These are phyloP conservation scores for Drosophila grimshawi DNA, from an alignment of 1,140 invertebrate genomes.

Conservation along the genomic window DNA sequence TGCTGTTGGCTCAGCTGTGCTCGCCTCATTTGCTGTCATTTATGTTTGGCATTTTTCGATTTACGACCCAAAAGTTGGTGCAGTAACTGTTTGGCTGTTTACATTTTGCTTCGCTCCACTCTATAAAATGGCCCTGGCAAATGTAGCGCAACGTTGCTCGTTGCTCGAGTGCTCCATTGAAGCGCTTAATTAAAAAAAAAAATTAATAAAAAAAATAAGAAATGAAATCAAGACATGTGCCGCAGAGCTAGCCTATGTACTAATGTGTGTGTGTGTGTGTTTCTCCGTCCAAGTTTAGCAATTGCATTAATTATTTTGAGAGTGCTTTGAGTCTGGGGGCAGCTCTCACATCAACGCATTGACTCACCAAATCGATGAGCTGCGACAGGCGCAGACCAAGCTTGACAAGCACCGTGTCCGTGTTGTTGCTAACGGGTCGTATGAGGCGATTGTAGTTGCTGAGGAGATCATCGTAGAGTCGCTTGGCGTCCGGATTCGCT, in stretches of 20 bases:
- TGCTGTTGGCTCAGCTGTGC: background rate
- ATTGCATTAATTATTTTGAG: slow-evolving; percentile 65
- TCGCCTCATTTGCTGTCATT: slow-evolving; percentile 55
- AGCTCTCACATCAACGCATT: background rate
- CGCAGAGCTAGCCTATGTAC: background rate
- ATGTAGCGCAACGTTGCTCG: slow-evolving; percentile 62
- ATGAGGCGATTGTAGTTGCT: slow-evolving; percentile 98
- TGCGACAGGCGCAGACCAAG: slow-evolving; percentile 96
- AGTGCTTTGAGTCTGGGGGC: background rate
- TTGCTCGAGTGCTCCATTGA: slow-evolving; percentile 29
- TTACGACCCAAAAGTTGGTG: slow-evolving; percentile 48
- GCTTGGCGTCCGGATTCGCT: slow-evolving; percentile 94
- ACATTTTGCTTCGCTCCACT: slow-evolving; percentile 29
- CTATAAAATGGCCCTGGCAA: slow-evolving; percentile 43
- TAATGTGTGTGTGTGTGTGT: slow-evolving; percentile 6
- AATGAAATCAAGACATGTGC: too few species aligned
- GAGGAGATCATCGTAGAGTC: slow-evolving; percentile 96
- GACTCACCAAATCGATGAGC: slow-evolving; percentile 95
- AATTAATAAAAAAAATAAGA: background rate
- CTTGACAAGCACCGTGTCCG: slow-evolving; percentile 96
- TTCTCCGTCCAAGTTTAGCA: slow-evolving; percentile 16
- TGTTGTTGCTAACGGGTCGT: slow-evolving; percentile 96
- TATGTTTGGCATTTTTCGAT: slow-evolving; percentile 59
- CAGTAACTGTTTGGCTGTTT: slow-evolving; percentile 40
- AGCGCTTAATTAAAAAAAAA: slow-evolving; percentile 72